These are phyloP conservation scores for Hycleus cichorii DNA, from an alignment of 1,140 invertebrate species.

Conservation along the genomic window DNA sequence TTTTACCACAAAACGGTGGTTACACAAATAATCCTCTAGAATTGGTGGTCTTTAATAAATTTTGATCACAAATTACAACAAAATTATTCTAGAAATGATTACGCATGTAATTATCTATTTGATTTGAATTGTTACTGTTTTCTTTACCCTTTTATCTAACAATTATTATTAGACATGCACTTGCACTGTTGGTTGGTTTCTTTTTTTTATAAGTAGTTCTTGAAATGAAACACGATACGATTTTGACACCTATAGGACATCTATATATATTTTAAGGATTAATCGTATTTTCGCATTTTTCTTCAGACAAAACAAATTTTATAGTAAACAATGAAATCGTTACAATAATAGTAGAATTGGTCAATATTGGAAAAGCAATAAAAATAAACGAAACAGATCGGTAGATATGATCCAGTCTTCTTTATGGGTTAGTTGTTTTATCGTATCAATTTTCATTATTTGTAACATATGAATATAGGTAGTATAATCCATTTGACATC, in stretches of 20 bases:
- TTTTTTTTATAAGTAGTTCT: slow-evolving; percentile 2
- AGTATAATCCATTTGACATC: no score
- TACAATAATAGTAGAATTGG: slow-evolving; percentile 14
- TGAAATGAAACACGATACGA: slow-evolving; percentile 11
- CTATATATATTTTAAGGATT: slow-evolving; percentile 5
- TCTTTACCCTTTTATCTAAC: background rate
- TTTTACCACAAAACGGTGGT: slow-evolving; percentile 5
- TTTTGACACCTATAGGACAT: slow-evolving; percentile 8
- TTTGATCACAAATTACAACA: background rate
- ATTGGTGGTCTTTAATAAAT: slow-evolving; percentile 4
- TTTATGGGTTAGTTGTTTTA: background rate
- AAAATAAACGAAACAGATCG: background rate
- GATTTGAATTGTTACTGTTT: slow-evolving; percentile 9
- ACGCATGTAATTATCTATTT: slow-evolving; percentile 7
- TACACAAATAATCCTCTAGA: slow-evolving; percentile 9
- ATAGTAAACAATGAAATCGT: slow-evolving; percentile 6
- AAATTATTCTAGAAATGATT: background rate
- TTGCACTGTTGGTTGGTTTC: background rate
- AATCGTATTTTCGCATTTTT: background rate
- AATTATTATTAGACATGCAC: background rate
- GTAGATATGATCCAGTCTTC: background rate
- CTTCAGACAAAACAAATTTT: no score
- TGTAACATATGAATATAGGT: no score
- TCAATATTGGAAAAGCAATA: slow-evolving; percentile 14
- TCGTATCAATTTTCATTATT: no score